A percentile compares a stretch with the other conserved stretches of the same genome.
Conservation (phyloP, 2,113 vertebrate species). For the Gila orcuttii region DNA sequence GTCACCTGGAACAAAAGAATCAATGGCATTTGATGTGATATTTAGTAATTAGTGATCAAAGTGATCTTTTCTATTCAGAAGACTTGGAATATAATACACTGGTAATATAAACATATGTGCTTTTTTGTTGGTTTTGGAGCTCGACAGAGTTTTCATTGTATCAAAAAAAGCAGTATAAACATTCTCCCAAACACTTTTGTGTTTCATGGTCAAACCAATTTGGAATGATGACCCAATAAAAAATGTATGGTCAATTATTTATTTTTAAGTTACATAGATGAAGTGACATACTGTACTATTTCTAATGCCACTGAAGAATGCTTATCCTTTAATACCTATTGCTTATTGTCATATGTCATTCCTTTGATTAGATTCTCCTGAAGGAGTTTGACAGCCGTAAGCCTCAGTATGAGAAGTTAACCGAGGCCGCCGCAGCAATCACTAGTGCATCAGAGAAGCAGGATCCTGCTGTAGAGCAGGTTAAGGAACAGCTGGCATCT, state of each 20-base stretch:
- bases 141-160: background rate
- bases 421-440: constrained; percentile 80
- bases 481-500: constrained; percentile 81
- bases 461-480: constrained; percentile 75
- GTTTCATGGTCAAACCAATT: background rate
- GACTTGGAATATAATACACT: background rate
- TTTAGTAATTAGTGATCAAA: background rate
- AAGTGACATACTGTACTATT: background rate
- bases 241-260: background rate
- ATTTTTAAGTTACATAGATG: background rate
- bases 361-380: constrained; percentile 85
- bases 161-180: background rate
- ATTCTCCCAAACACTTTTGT: background rate
- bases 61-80: background rate
- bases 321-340: background rate
- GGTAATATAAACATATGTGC: background rate
- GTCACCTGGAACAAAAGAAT: background rate
- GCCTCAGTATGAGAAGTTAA: constrained; percentile 89
- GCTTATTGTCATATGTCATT: background rate
- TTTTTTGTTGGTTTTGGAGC: background rate
- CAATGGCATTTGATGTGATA: background rate
- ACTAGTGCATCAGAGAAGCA: constrained; percentile 79
- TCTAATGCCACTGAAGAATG: background rate
- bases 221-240: background rate
- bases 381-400: constrained; percentile 95